phyloP scores from a whole-genome alignment of 2,113 vertebrate species.

The Butorides virescens region DNA sequence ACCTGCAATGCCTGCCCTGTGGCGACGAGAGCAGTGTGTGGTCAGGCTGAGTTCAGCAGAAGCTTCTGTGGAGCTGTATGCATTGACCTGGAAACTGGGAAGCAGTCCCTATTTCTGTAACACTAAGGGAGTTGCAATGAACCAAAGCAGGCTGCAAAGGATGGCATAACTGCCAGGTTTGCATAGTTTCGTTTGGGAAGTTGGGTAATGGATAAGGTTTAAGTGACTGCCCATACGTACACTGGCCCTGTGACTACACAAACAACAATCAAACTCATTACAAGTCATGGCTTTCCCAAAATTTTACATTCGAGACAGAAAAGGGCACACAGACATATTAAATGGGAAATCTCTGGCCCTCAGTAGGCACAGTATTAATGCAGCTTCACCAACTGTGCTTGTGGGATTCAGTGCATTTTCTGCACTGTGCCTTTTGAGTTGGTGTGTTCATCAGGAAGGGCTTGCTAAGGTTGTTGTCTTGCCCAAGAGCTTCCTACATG shows the following conservation, averaged over 20 bases:
- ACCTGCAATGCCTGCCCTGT: fast-evolving
- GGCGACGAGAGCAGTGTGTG: background rate
- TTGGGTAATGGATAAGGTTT: background rate
- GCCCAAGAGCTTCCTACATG: background rate
- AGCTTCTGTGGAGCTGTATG: background rate
- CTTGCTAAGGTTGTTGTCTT: background rate
- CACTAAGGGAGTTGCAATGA: background rate
- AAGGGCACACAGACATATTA: too few species aligned
- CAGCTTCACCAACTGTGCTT: background rate
- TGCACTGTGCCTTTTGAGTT: too few species aligned
- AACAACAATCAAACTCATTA: background rate
- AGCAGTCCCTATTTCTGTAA: background rate
- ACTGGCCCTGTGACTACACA: background rate
- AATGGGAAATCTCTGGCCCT: background rate
- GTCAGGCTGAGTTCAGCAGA: background rate
- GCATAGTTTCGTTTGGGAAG: background rate
- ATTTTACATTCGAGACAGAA: background rate
- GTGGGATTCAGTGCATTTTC: background rate
- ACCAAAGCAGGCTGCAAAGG: background rate
- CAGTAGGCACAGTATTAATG: background rate
- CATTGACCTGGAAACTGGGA: background rate
- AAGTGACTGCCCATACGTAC: fast-evolving
- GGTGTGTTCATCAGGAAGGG: fast-evolving
- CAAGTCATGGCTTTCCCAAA: background rate
- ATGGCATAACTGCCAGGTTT: fast-evolving